These are phyloP conservation scores for Zaprionus kolodkinae DNA, from an alignment of 1,140 invertebrate genomes.

Conservation along the genomic window DNA sequence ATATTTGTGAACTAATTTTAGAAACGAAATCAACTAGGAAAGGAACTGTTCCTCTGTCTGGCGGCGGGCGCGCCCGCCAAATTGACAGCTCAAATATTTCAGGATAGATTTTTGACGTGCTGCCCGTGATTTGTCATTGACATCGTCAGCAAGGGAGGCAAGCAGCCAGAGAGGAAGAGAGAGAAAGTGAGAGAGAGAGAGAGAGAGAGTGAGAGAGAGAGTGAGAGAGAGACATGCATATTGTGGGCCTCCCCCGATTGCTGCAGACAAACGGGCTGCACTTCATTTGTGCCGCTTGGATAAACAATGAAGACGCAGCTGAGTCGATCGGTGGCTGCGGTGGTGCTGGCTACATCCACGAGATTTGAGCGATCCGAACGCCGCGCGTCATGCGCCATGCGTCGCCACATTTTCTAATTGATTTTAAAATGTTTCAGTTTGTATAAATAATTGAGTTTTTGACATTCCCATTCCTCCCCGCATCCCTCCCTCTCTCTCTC, in stretches of 20 bases:
- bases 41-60: slow-evolving; percentile 2
- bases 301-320: slow-evolving; percentile 56
- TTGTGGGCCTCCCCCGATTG: slow-evolving; percentile 42
- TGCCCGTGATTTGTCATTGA: slow-evolving; percentile 84
- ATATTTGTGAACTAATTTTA: slow-evolving; percentile 84
- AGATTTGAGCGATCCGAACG: background rate
- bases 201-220: background rate
- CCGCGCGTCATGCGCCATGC: slow-evolving; percentile 68
- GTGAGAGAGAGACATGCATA: background rate
- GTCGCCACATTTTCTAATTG: slow-evolving; percentile 84
- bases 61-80: slow-evolving; percentile 16
- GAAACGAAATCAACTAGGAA: slow-evolving; percentile 40
- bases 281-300: slow-evolving; percentile 81
- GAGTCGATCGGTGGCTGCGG: slow-evolving; percentile 6
- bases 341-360: background rate
- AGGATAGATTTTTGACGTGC: slow-evolving; percentile 83
- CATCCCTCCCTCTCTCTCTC: too few species aligned
- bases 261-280: slow-evolving; percentile 74
- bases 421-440: slow-evolving; percentile 83
- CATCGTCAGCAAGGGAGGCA: slow-evolving; percentile 35
- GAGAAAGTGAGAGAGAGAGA: background rate
- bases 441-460: slow-evolving; percentile 84
- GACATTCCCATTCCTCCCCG: slow-evolving; percentile 57
- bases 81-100: slow-evolving; percentile 83
- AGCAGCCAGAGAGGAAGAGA: background rate